Evolutionary conservation across 2,113 vertebrate species (phyloP).

Genomic region (Seriola dumerili): DNA sequence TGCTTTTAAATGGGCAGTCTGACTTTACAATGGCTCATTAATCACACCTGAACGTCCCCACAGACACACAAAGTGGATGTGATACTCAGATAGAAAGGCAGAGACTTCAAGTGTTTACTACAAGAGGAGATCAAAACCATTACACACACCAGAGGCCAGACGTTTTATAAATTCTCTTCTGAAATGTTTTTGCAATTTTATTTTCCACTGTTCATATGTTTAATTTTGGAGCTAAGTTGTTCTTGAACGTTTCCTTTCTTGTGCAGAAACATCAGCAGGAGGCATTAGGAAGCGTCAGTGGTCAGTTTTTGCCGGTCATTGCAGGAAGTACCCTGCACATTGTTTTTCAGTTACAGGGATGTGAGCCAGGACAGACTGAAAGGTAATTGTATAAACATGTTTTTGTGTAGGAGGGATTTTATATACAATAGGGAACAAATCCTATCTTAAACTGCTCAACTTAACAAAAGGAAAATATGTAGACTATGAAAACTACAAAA

Average conservation of each 20-base stretch:
- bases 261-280: slow-evolving; percentile 16
- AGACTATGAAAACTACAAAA: not conserved
- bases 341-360: slow-evolving; percentile 64
- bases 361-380: slow-evolving; percentile 38
- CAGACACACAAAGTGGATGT: slow-evolving; percentile 15
- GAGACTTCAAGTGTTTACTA: not conserved
- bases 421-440: not conserved
- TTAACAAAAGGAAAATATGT: not conserved
- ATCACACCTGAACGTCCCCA: slow-evolving; percentile 32
- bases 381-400: slow-evolving; percentile 63
- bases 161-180: not conserved
- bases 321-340: slow-evolving; percentile 68
- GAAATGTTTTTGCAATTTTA: not conserved
- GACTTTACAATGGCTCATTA: slow-evolving; percentile 53
- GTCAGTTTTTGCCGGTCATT: slow-evolving; percentile 16
- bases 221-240: no score
- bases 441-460: not conserved
- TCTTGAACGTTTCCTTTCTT: not conserved
- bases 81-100: not conserved
- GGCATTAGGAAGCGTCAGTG: slow-evolving; percentile 27
- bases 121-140: not conserved
- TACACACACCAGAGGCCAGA: not conserved
- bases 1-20: slow-evolving; percentile 18
- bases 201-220: not conserved
- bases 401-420: slow-evolving; percentile 25